These are phyloP conservation scores for Lasioglossum zephyrum DNA, from an alignment of 2,888 invertebrate species.

Conservation along the genomic window DNA sequence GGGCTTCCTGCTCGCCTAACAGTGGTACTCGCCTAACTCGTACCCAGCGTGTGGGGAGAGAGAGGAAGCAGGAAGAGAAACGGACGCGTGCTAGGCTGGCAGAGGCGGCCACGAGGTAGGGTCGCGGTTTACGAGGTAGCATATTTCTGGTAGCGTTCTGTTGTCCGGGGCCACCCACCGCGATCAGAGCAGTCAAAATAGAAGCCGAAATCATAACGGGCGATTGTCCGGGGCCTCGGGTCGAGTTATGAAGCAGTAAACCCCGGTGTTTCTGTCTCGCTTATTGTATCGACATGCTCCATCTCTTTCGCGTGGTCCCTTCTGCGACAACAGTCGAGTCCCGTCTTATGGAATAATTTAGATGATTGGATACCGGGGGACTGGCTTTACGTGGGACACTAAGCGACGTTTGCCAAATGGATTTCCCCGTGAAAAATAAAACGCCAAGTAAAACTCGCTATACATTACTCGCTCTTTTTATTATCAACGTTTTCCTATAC, in stretches of 20 bases:
- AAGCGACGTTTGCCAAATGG: not conserved
- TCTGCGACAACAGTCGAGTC: conserved; percentile 15
- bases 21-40: not conserved
- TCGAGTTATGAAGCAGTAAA: conserved; percentile 83
- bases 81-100: not conserved
- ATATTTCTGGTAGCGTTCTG: conserved; percentile 83
- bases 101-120: conserved; percentile 38
- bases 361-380: conserved; percentile 77
- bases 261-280: conserved; percentile 49
- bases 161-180: conserved; percentile 79
- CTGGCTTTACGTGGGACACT: not conserved
- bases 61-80: conserved; percentile 29
- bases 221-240: conserved; percentile 81
- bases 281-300: not conserved
- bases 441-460: not conserved
- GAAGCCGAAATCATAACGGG: conserved; percentile 83
- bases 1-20: not conserved
- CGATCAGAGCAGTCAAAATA: conserved; percentile 81
- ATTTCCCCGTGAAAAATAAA: not conserved
- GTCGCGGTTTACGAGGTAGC: conserved; percentile 81
- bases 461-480: not conserved
- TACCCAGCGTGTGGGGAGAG: not conserved
- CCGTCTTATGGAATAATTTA: conserved; percentile 83
- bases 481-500: not conserved
- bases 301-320: not conserved